Conservation (phyloP, 2,113 vertebrate species). For the Peromyscus maniculatus region DNA sequence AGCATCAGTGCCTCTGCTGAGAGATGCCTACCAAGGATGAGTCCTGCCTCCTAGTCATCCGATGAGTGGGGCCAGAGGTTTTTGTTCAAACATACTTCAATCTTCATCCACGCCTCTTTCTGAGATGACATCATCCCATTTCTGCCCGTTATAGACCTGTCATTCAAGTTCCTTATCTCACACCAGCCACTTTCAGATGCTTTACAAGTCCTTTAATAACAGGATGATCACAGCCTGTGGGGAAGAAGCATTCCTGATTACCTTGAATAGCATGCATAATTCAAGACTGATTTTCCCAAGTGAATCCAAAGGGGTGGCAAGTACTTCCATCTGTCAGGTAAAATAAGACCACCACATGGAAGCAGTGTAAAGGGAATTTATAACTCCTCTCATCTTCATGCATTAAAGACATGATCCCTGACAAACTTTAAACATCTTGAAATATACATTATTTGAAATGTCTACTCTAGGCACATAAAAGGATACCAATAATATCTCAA, state of each 20-base stretch:
- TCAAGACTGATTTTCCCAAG: constrained; percentile 38
- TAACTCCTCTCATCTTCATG: constrained; percentile 26
- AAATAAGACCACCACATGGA: not conserved
- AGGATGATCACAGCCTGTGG: not conserved
- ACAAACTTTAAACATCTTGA: constrained; percentile 44
- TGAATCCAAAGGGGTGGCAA: constrained; percentile 20
- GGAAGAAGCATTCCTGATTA: constrained; percentile 11
- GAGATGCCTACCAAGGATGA: not conserved
- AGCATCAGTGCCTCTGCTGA: not conserved
- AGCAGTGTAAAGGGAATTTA: not conserved
- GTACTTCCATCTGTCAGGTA: constrained; percentile 26
- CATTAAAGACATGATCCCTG: not conserved
- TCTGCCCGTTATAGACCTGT: not conserved
- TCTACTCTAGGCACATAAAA: not conserved
- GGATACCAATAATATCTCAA: not conserved
- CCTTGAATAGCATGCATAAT: constrained; percentile 40
- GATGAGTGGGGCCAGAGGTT: not conserved
- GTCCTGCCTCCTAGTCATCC: not conserved
- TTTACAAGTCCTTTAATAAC: constrained; percentile 34
- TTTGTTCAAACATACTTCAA: not conserved
- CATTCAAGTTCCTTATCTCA: not conserved
- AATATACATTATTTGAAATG: constrained; percentile 29
- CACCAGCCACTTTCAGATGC: not conserved
- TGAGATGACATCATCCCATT: not conserved
- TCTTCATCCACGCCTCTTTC: not conserved